These are phyloP conservation scores for Arothron firmamentum DNA, from an alignment of 2,113 vertebrate genomes.

Conservation along the genomic window DNA sequence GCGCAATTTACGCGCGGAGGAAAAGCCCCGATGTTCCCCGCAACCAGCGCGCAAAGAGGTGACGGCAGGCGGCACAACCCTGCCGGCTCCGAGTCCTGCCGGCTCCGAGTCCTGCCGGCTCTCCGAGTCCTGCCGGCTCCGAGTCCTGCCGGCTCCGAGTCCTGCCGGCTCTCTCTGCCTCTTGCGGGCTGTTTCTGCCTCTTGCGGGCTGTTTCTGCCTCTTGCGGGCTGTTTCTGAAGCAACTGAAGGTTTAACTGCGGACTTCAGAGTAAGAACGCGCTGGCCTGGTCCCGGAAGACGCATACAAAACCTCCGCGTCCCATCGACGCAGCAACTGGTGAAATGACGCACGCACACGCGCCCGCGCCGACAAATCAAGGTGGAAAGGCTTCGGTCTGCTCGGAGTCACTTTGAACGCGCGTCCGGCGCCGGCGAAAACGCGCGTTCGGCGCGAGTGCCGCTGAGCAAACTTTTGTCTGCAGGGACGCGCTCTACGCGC, in stretches of 20 bases:
- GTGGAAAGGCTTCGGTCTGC: no score
- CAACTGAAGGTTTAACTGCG: slow-evolving; percentile 83
- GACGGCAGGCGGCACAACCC: slow-evolving; percentile 74
- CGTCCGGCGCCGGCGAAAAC: no score
- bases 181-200: no score
- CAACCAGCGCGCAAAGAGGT: slow-evolving; percentile 71
- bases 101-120: no score
- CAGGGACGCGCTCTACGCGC: slow-evolving; percentile 65
- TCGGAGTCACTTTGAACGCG: no score
- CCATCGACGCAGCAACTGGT: slow-evolving; percentile 4
- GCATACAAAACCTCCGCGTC: slow-evolving; percentile 66
- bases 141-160: no score
- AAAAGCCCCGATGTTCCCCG: slow-evolving; percentile 32
- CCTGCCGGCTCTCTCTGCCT: no score
- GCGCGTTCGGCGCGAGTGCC: background rate
- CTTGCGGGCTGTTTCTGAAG: slow-evolving; percentile 77
- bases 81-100: slow-evolving; percentile 19
- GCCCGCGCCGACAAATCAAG: background rate
- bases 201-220: no score
- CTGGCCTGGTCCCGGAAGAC: slow-evolving; percentile 85
- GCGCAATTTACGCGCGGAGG: background rate
- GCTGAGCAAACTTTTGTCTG: slow-evolving; percentile 19
- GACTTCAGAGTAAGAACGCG: slow-evolving; percentile 87
- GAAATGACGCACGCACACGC: slow-evolving; percentile 2
- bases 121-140: no score